Base-by-base conservation (phyloP, 2,888 invertebrate species). In the Thera obeliscata region DNA sequence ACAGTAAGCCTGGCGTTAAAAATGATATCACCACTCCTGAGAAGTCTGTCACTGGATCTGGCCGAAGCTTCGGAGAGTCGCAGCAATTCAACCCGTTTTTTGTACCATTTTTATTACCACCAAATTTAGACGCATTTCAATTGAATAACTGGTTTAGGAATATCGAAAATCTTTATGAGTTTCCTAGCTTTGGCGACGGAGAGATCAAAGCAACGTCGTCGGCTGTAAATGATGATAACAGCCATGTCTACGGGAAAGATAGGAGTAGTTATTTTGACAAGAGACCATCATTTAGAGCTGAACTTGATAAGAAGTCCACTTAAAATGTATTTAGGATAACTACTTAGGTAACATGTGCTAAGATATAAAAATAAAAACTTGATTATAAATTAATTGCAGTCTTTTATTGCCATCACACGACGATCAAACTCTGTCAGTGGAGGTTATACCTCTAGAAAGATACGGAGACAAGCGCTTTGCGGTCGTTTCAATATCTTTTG, bases 401-500 rank as follows among this genome's bases (percentile, higher is more conserved):
- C 75, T 78, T 87, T 87, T 84, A 86, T 85, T 87, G 68, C 71
- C 76, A 74, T 70, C 67, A 63, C 64, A 52, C 33, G 8, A 33
- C 52, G 9, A 52, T 46, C 54, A 50, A 49, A 50, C 22, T 49
- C 33, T 36, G 56, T 41, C 60, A 64, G 54, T 62, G 52, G 54
- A 60, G 66, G 56, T 64, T 9, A 64, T 22, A 59, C 55, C 59
- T 65, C 64, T 73, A 66, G 64, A 83, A 87, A 88, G 89, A 82
- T 74, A 82, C 73, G 66, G 84, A 86, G 86, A 91, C 86, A 89
- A 91, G 87, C 87, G 79, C 70, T 49, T 50, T 52, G 70, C 82
- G 79, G 85, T 91, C 91, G 86, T 91, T 90, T 84, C 82, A 77
- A 78, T 67, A 81, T 86, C 90, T 61, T 67, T 65, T 38, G 41